phyloP scores from a whole-genome alignment of 1,140 invertebrate species.

The Drosophila parvula region DNA sequence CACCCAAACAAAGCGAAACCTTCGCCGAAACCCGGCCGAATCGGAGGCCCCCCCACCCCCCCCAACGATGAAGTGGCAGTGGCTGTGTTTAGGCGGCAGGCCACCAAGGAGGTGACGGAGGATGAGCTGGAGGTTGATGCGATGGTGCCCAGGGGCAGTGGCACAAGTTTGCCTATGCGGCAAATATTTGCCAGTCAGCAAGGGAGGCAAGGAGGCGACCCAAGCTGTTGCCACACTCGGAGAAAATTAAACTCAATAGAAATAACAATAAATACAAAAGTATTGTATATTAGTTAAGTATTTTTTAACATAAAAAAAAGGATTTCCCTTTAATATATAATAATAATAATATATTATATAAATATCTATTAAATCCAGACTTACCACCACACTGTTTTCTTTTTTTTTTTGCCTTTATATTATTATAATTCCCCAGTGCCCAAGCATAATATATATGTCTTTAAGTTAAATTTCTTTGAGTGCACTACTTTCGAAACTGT shows the following conservation, averaged over 20 bases:
- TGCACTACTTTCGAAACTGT: constrained; percentile 18
- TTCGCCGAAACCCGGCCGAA: constrained; percentile 31
- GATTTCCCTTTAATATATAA: too few species aligned
- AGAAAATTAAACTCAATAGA: not conserved
- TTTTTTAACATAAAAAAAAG: too few species aligned
- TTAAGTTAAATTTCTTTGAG: not conserved
- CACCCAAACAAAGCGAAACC: constrained; percentile 38
- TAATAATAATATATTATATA: too few species aligned
- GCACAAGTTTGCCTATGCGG: constrained; percentile 69
- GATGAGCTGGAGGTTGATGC: not conserved
- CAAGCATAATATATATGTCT: not conserved
- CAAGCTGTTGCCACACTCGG: constrained; percentile 1
- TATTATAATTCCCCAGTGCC: not conserved
- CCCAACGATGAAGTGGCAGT: constrained; percentile 17
- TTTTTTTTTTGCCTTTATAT: not conserved
- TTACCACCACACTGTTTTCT: too few species aligned
- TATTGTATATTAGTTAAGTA: not conserved
- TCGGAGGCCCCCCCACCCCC: constrained; percentile 21
- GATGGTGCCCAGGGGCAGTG: constrained; percentile 46
- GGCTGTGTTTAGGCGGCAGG: constrained; percentile 5
- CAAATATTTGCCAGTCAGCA: constrained; percentile 72
- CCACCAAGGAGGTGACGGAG: not conserved
- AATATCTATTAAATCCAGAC: too few species aligned
- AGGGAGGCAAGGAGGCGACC: constrained; percentile 8
- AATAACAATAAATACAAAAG: not conserved